Evolutionary conservation across 1,140 invertebrate genomes (phyloP).

Genomic region (Drosophila equinoxialis): DNA sequence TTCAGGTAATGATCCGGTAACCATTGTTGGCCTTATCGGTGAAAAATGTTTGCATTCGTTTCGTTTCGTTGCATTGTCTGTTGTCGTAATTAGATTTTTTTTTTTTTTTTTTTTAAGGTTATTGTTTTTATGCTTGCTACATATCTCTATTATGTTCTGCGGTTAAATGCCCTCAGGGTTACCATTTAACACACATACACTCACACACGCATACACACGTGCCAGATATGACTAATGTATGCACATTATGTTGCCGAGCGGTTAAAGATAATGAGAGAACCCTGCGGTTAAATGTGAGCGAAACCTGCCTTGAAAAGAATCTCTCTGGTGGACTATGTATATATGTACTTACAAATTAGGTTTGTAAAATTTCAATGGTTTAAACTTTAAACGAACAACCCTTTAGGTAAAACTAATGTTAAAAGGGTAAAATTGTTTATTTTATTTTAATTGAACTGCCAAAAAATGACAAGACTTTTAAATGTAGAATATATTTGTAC

Average conservation of each 20-base stretch:
- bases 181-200: slow-evolving; percentile 33
- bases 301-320: slow-evolving; percentile 16
- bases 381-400: slow-evolving; percentile 19
- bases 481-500: neutral
- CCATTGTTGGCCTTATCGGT: slow-evolving; percentile 9
- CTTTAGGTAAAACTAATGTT: slow-evolving; percentile 8
- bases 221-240: slow-evolving; percentile 74
- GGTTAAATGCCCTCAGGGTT: slow-evolving; percentile 38
- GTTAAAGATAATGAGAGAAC: slow-evolving; percentile 63
- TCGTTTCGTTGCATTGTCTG: slow-evolving; percentile 34
- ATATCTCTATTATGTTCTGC: slow-evolving; percentile 34
- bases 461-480: slow-evolving; percentile 1
- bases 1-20: slow-evolving; percentile 6
- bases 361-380: slow-evolving; percentile 16
- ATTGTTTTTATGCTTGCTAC: slow-evolving; percentile 59
- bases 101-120: slow-evolving; percentile 34
- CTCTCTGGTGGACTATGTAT: neutral
- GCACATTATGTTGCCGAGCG: slow-evolving; percentile 50
- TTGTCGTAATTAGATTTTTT: slow-evolving; percentile 61
- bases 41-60: neutral
- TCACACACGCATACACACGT: slow-evolving; percentile 20
- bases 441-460: slow-evolving; percentile 14
- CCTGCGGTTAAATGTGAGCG: slow-evolving; percentile 27
- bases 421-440: neutral
- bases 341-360: too few relatives aligned